phyloP scores from a whole-genome alignment of 2,113 vertebrate genomes.

The Rhodinocichla rosea region DNA sequence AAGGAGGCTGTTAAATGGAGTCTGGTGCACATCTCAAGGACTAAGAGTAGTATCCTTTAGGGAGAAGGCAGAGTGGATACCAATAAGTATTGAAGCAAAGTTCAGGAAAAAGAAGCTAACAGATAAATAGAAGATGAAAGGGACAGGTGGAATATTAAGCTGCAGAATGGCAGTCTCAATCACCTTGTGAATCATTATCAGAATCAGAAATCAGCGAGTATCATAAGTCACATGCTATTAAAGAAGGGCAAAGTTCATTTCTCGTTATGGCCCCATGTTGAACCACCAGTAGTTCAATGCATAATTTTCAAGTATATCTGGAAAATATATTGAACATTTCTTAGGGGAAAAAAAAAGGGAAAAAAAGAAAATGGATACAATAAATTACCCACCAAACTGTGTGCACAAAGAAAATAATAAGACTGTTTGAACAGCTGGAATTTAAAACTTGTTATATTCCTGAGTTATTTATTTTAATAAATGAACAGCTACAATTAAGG shows the following conservation, averaged over 20 bases:
- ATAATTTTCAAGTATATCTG: background rate
- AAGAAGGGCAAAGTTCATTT: background rate
- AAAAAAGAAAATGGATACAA: background rate
- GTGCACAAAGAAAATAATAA: background rate
- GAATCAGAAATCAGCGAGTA: background rate
- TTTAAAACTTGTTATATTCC: conserved; percentile 27
- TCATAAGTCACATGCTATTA: background rate
- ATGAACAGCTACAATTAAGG: conserved; percentile 48
- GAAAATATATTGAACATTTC: conserved; percentile 32
- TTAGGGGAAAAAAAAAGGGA: background rate
- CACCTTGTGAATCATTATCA: background rate
- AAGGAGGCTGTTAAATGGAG: background rate
- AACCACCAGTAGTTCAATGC: background rate
- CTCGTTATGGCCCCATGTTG: background rate
- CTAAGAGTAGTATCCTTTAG: background rate
- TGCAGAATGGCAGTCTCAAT: background rate
- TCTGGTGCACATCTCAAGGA: background rate
- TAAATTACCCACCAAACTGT: background rate
- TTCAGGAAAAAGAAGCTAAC: background rate
- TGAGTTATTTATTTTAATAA: conserved; percentile 62
- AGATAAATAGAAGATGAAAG: background rate
- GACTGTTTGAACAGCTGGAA: conserved; percentile 59
- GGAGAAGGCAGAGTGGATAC: background rate
- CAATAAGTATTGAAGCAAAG: background rate
- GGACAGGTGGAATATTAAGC: background rate